phyloP scores from a whole-genome alignment of 2,888 invertebrate species.

The Cetonia aurata region DNA sequence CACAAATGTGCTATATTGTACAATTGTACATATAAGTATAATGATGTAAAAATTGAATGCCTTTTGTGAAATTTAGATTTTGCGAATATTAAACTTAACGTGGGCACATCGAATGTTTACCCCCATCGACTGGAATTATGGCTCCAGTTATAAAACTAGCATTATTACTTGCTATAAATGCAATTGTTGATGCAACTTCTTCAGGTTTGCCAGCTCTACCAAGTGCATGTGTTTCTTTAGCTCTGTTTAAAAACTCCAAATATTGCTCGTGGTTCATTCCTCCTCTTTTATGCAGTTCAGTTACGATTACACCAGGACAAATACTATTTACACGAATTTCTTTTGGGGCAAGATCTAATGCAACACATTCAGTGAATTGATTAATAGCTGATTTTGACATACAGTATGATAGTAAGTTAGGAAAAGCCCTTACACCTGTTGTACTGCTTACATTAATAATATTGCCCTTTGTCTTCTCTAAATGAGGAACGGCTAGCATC shows the following conservation, averaged over 20 bases:
- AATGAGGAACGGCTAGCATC: constrained; percentile 75
- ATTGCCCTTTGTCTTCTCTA: constrained; percentile 74
- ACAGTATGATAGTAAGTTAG: constrained; percentile 75
- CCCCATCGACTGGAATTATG: constrained; percentile 81
- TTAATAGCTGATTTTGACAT: constrained; percentile 82
- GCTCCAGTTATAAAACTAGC: constrained; percentile 81
- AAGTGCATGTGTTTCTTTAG: constrained; percentile 77
- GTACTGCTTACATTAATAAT: constrained; percentile 84
- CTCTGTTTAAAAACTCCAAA: constrained; percentile 73
- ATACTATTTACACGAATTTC: constrained; percentile 78
- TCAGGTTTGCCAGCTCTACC: constrained; percentile 73
- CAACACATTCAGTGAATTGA: constrained; percentile 79
- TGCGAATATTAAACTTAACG: constrained; percentile 65
- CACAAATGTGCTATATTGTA: no score
- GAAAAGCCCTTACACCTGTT: constrained; percentile 74
- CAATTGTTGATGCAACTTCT: constrained; percentile 78
- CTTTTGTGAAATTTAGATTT: background rate
- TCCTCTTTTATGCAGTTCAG: constrained; percentile 75
- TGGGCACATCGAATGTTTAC: constrained; percentile 78
- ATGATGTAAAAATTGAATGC: no score
- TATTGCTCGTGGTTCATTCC: constrained; percentile 75
- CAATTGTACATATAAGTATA: no score
- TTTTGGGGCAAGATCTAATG: constrained; percentile 74
- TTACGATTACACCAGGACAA: constrained; percentile 80
- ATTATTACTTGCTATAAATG: constrained; percentile 77